Base-by-base conservation (phyloP, 2,113 vertebrate species). In the Platysteira castanea region DNA sequence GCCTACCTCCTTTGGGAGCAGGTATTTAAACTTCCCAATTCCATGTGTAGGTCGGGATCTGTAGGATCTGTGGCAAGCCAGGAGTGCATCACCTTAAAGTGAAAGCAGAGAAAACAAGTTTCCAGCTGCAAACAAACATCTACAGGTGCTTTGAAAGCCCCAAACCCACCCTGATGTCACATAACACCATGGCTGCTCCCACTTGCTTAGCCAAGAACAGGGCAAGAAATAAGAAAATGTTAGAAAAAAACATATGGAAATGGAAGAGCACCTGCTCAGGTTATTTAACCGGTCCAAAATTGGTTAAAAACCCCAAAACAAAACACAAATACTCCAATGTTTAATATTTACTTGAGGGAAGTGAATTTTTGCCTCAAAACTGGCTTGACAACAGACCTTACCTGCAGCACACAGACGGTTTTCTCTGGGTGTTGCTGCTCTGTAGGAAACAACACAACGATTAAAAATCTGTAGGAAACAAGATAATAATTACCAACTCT, bases 21-120 rank as follows among this genome's bases (percentile, higher is more conserved):
- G 97, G 80, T 99, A 90, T 60, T 93, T 98, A 89, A 98, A 99
- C 85, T 77, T 98, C 46, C 99, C 99, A 30, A 99, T 99, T 7
- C 98, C 98, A 27, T 99, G 98, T 0, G 99, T 98, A 2, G 99
- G 99, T 79, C 93, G 98, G 46, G 98, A 81, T 77, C 27, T 98
- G 95, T 99, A 98, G 46, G 98, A 96, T 56, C 99, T 98, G 22
- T 83, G 93, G 80, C 90, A 96, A n/a, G 60, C 87, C 78, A 96
- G 33, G 4, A 95, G 61, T 5, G 89, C 53, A 56, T 71, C 95
- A 89, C 94, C 98, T 98, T 67, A 16, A 95, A 92, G 39, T 50
- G 20, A 87, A 91, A 96, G 87, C 56, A 96, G 61, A 87, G 70
- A 5, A 94, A 87, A 92, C 1, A 0, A 1, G 21, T 77, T 91